Evolutionary conservation across 35 echinoderm and acorn worm genomes (phyloP), one percentile per base, ranked within the genome.

Genomic region (Ophioderma brevispina): DNA sequence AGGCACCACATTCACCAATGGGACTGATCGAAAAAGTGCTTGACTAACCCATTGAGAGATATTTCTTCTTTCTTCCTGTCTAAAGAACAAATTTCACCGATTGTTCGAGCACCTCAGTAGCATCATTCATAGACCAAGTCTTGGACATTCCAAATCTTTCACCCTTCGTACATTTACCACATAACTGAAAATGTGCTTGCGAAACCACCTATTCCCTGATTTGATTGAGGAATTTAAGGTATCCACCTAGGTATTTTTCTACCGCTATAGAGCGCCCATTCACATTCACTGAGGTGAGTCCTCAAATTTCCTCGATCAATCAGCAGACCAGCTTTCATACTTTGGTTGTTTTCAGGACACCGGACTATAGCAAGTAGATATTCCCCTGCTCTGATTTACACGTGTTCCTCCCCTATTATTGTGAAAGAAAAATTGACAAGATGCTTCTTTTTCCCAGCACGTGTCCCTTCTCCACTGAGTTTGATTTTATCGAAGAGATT

Each of bases 221-320:
- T 40, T 90, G 88, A 87, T 94, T 94, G 28, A 90, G 50, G 56
- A 85, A 94, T 84, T 94, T 94, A 0, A 94, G 64, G 80, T 94
- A 88, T 14, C 88, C 93, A 86, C 93, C 93, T 23, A 90, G 41
- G 75, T 86, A 94, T 86, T 94, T 94, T 23, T 94, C 92, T 59
- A 93, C 39, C n/a, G 39, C 35, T 41, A 33, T 46, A 84, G 55
- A 25, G 63, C 86, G 88, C 55, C 75, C 38, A 93, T 43, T 46
- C 5, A 46, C 17, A 77, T 41, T 35, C 31, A 93, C 80, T 78
- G 33, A 85, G 55, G 63, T 38, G 50, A 91, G 42, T 76, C 14
- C 75, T n/a, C 37, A 89, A 64, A 83, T 77, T 89, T 94, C 86
- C 80, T 77, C 5, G 89, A 94, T 93, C 31, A 80, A 25, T 76